Evolutionary conservation across 2,797 vertebrate genomes (phyloP), one percentile per base, ranked within the genome.

Genomic region (Bovichtus variegatus): DNA sequence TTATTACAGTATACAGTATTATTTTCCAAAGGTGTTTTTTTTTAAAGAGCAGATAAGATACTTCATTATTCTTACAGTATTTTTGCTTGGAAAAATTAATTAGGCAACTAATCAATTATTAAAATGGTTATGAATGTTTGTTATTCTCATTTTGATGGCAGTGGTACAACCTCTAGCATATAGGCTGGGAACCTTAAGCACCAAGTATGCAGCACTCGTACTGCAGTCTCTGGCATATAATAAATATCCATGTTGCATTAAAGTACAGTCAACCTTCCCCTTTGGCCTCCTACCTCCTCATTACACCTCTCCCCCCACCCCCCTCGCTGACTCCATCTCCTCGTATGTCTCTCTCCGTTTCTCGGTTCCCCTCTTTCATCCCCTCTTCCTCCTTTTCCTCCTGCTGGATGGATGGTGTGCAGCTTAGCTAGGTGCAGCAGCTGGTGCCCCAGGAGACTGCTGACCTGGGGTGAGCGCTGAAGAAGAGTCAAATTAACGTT

Each of bases 401-500:
- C 78, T 43, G 84, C 68, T 80, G 64, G 60, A 80, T 78, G 57
- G 70, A 80, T 84, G 57, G 59, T 73, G 47, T 50, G 60, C 51
- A 73, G 80, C 65, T 77, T 12, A 43, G 71, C 60, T 36, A 49
- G 71, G 67, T 81, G 60, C 53, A 77, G 77, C 91, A 86, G 81
- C 81, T 79, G 76, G 58, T 49, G 84, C 87, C 87, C 68, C 74
- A 57, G 85, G 82, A 88, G 71, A 80, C 64, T 5, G 8, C 60
- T 81, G 82, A 92, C 93, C 91, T 8, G 59, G 75, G 86, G 83
- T 87, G 89, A 92, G 74, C 77, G 61, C 46, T 34, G 71, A 78
- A 75, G 78, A 89, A 79, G 71, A 89, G 82, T 86, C 85, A 81
- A 85, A 91, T 93, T 81, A 92, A 83, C 49, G 81, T 79, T 83